Evolutionary conservation across 2,888 invertebrate genomes (phyloP).

Genomic region (Spialia ferax): DNA sequence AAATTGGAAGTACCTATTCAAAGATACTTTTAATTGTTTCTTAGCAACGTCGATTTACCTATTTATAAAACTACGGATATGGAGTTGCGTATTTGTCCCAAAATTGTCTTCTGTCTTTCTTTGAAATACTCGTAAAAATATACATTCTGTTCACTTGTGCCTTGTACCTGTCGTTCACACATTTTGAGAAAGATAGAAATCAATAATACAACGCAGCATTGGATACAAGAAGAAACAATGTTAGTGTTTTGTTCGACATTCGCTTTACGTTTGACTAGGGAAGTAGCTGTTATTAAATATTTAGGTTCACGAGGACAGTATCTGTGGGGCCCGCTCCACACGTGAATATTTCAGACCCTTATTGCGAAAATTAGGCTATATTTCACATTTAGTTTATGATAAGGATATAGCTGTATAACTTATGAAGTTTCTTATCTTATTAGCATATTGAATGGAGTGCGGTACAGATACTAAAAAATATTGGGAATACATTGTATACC

Average conservation of each 20-base stretch:
- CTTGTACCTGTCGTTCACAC: too few relatives aligned
- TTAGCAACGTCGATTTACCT: too few relatives aligned
- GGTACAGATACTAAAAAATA: neutral
- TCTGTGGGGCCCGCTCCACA: conserved; percentile 30
- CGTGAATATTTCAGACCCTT: conserved; percentile 44
- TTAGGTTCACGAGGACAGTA: conserved; percentile 43
- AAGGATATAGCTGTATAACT: neutral
- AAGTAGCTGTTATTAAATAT: conserved; percentile 45
- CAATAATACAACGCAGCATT: neutral
- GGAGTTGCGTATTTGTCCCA: too few relatives aligned
- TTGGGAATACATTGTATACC: neutral
- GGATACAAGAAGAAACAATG: conserved; percentile 5
- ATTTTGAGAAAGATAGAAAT: neutral
- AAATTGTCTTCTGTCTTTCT: too few relatives aligned
- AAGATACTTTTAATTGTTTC: too few relatives aligned
- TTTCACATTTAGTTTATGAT: conserved; percentile 11
- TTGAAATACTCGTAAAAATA: too few relatives aligned
- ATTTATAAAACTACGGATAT: too few relatives aligned
- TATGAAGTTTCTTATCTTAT: neutral
- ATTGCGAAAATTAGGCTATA: conserved; percentile 29
- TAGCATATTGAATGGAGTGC: neutral
- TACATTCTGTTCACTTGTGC: too few relatives aligned
- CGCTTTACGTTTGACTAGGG: conserved; percentile 15
- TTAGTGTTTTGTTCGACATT: conserved; percentile 14
- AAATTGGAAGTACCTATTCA: too few relatives aligned